Evolutionary conservation across 2,113 vertebrate species (phyloP).

Genomic region (Tauraco erythrolophus): DNA sequence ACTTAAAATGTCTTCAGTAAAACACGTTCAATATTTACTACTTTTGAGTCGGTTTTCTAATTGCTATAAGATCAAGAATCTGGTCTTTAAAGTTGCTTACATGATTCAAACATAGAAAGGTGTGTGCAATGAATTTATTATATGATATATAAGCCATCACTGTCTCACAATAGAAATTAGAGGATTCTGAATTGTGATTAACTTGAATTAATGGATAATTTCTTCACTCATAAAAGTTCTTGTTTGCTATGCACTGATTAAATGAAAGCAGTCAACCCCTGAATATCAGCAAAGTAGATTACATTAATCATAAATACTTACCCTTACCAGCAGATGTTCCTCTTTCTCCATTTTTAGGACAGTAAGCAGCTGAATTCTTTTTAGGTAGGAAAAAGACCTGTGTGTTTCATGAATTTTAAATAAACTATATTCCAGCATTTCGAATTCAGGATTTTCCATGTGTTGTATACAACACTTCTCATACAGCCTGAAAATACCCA

Average conservation of each 20-base stretch:
- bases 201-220: neutral
- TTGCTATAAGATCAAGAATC: neutral
- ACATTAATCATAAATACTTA: neutral
- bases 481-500: neutral
- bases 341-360: neutral
- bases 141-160: neutral
- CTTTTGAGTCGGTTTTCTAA: neutral
- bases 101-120: neutral
- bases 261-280: neutral
- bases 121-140: neutral
- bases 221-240: neutral
- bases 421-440: neutral
- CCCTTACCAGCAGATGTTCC: neutral
- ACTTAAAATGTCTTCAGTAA: neutral
- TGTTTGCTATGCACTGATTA: neutral
- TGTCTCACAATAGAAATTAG: neutral
- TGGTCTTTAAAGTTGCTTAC: neutral
- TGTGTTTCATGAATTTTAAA: neutral
- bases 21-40: neutral
- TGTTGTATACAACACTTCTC: neutral
- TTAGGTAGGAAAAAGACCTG: neutral
- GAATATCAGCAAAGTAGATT: neutral
- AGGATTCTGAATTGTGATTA: neutral
- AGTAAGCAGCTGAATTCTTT: neutral
- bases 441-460: neutral